A percentile compares a stretch with the other conserved stretches of the same genome.
phyloP scores from a whole-genome alignment of 1,140 invertebrate genomes.

The Lepidurus apus region DNA sequence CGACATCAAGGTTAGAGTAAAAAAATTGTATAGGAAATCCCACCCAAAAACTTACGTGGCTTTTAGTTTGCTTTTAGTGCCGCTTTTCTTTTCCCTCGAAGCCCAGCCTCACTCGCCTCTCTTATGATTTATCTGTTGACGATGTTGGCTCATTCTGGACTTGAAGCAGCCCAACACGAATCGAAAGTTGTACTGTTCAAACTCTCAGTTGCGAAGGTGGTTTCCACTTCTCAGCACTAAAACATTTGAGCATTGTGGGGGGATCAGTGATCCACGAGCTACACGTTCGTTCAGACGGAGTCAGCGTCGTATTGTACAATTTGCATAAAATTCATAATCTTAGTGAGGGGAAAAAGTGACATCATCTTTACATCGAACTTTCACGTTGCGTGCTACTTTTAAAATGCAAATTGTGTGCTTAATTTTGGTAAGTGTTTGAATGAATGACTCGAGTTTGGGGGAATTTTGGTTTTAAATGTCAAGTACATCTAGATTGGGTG shows the following conservation, averaged over 20 bases:
- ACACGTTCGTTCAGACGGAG: background rate
- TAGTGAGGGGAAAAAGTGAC: background rate
- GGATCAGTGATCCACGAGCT: background rate
- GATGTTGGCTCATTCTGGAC: background rate
- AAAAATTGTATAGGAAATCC: background rate
- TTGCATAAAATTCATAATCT: no score
- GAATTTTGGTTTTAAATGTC: background rate
- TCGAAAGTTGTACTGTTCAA: background rate
- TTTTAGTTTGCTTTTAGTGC: background rate
- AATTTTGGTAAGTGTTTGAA: background rate
- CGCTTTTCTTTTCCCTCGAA: background rate
- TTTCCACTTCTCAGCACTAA: background rate
- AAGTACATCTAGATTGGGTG: background rate
- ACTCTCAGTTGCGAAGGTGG: background rate
- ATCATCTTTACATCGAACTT: background rate
- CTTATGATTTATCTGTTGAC: background rate
- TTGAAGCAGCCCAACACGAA: background rate
- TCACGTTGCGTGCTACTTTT: background rate
- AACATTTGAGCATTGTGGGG: background rate
- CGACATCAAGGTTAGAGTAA: background rate
- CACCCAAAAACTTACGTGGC: background rate
- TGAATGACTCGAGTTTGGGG: background rate
- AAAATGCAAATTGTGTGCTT: constrained; percentile 1
- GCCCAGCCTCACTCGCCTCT: background rate
- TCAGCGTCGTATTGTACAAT: no score